Evolutionary conservation across 2,888 invertebrate species (phyloP).

Genomic region (Orthosia gracilis): DNA sequence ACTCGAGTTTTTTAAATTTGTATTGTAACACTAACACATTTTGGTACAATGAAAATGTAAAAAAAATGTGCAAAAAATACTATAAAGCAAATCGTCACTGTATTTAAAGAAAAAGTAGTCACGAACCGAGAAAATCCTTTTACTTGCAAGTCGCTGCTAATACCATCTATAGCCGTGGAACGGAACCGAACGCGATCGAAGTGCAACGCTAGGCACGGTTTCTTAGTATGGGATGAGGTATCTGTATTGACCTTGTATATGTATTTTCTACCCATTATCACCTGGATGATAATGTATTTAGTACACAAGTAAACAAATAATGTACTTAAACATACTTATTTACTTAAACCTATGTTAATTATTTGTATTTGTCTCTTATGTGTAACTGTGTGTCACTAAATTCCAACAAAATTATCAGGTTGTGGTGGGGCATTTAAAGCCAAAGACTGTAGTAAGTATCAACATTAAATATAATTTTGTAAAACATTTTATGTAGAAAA

Average conservation of each 20-base stretch:
- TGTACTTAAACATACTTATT: background rate
- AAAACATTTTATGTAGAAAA: constrained; percentile 23
- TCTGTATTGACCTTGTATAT: background rate
- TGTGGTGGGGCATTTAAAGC: constrained; percentile 4
- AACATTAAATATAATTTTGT: constrained; percentile 43
- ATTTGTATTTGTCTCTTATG: background rate
- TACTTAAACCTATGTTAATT: background rate
- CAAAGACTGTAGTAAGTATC: constrained; percentile 51
- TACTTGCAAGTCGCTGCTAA: no score
- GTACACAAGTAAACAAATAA: background rate
- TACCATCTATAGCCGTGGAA: no score
- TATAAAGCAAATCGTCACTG: no score
- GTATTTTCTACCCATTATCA: background rate
- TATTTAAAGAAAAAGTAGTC: no score
- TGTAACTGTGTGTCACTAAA: background rate
- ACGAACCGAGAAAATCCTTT: no score
- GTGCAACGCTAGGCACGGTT: no score
- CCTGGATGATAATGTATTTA: background rate
- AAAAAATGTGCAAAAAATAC: no score
- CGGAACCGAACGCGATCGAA: no score
- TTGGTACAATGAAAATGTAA: no score
- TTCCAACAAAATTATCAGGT: constrained; percentile 11
- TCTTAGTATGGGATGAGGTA: no score
- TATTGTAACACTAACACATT: no score
- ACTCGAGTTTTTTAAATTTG: no score